Evolutionary conservation across 2,113 vertebrate genomes (phyloP), one percentile per base, ranked within the genome.

Genomic region (Cyphomyrus plagiostoma): DNA sequence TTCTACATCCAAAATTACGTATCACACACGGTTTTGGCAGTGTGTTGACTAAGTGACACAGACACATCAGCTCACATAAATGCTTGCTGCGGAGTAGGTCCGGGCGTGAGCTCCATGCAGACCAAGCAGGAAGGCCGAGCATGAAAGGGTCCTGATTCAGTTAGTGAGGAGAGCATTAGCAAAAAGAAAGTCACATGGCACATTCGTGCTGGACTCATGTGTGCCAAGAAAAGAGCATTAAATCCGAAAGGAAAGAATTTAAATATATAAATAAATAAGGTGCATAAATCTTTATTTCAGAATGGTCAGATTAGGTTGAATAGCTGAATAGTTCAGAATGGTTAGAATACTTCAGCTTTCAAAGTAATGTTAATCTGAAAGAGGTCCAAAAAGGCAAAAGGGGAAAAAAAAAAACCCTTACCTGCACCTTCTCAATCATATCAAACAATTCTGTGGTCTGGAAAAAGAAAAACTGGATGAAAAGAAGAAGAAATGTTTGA

Each of bases 371-470:
- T 66, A 91, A 15, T 19, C 49, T 66, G 53, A 91, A 89, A 66
- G 15, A 49, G 83, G 0, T 85, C 30, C 3, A 50, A 84, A 85
- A 89, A 93, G 77, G 80, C 89, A 95, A 49, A 77, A 56, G 11
- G 46, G 23, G 3, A 17, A 52, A 53, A 53, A 53, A 53, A 56
- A 58, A 89, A 52, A 82, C 13, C 5, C 95, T 94, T 93, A 96
- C 97, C 97, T 98, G 97, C 95, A 98, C 97, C 96, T 95, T 98
- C 91, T 97, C 97, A 96, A 98, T 97, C 97, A 98, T 97, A 94
- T 96, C 97, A 97, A 98, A 97, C 91, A 98, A 94, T 91, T 96
- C 97, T 90, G 95, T 92, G 92, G 94, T 96, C 97, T 98, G 95
- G 91, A 93, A 89, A 85, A 89, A 89, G 88, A 52, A 89, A 58